These are phyloP conservation scores for Glaucopsyche alexis DNA, from an alignment of 2,888 invertebrate genomes.

Conservation along the genomic window DNA sequence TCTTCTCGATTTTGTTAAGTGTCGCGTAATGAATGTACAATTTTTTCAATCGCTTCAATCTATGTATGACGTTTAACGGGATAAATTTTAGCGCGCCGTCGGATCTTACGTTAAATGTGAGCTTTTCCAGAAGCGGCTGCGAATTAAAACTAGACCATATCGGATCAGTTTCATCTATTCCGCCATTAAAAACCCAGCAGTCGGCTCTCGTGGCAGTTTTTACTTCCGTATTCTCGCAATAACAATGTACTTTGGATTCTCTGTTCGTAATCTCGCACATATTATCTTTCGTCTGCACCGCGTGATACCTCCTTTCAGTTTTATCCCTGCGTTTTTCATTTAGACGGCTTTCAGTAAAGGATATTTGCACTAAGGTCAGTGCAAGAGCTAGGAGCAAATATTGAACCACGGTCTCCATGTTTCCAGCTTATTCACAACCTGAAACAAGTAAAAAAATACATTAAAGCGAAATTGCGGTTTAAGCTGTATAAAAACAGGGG, in stretches of 20 bases:
- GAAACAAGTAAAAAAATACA: slow-evolving; percentile 59
- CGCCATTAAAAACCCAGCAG: slow-evolving; percentile 88
- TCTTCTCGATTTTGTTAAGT: slow-evolving; percentile 84
- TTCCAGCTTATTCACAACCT: slow-evolving; percentile 56
- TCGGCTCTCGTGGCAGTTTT: slow-evolving; percentile 84
- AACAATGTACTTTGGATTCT: slow-evolving; percentile 82
- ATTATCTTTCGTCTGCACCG: slow-evolving; percentile 70
- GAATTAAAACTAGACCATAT: slow-evolving; percentile 87
- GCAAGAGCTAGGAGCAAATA: slow-evolving; percentile 76
- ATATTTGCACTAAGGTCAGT: slow-evolving; percentile 77
- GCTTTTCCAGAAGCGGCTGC: slow-evolving; percentile 83
- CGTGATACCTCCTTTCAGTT: slow-evolving; percentile 68
- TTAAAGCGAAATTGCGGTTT: slow-evolving; percentile 35
- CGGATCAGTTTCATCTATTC: slow-evolving; percentile 83
- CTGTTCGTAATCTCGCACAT: slow-evolving; percentile 79
- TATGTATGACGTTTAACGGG: slow-evolving; percentile 84
- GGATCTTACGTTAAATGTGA: slow-evolving; percentile 85
- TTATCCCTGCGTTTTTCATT: slow-evolving; percentile 78
- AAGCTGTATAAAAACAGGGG: slow-evolving; percentile 12
- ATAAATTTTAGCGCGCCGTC: slow-evolving; percentile 85
- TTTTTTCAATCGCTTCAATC: slow-evolving; percentile 83
- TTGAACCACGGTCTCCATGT: slow-evolving; percentile 72
- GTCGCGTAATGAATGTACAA: slow-evolving; percentile 86
- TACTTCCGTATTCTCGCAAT: slow-evolving; percentile 81
- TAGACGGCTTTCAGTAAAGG: slow-evolving; percentile 74